These are phyloP conservation scores for Agonopterix alstromeriana DNA, from an alignment of 2,888 invertebrate genomes.

Conservation along the genomic window DNA sequence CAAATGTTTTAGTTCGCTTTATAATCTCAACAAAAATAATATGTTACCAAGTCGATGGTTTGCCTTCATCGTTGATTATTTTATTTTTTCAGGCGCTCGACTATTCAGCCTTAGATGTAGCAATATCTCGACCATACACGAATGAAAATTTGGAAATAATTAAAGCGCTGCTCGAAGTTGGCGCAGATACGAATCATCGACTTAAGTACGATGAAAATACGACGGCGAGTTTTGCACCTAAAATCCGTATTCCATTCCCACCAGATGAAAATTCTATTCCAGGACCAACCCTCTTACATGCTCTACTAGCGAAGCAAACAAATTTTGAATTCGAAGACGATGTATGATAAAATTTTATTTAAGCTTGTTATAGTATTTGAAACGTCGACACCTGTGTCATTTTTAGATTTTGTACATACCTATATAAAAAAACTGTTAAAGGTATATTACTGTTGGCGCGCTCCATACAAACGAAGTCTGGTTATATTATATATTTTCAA, in stretches of 20 bases:
- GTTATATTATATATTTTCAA: too few species aligned
- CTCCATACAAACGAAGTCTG: too few species aligned
- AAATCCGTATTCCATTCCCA: not conserved
- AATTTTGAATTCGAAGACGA: conserved; percentile 35
- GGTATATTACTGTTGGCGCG: too few species aligned
- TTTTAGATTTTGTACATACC: too few species aligned
- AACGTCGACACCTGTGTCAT: too few species aligned
- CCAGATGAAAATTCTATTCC: conserved; percentile 6
- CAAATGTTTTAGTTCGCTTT: too few species aligned
- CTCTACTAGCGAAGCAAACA: conserved; percentile 33
- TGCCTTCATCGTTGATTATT: not conserved
- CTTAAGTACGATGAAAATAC: conserved; percentile 14
- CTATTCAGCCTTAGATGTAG: conserved; percentile 47
- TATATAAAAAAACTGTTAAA: too few species aligned
- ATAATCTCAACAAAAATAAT: not conserved
- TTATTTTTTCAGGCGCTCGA: conserved; percentile 24
- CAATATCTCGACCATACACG: conserved; percentile 39
- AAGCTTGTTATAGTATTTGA: too few species aligned
- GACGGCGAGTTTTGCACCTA: not conserved
- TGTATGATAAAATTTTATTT: not conserved
- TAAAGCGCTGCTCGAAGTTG: conserved; percentile 38
- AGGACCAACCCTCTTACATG: conserved; percentile 56
- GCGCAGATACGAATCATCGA: conserved; percentile 36
- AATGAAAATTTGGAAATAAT: conserved; percentile 37
- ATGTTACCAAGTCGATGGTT: not conserved